Base-by-base conservation (phyloP, 1,140 invertebrate species). In the Mylabris phalerata region DNA sequence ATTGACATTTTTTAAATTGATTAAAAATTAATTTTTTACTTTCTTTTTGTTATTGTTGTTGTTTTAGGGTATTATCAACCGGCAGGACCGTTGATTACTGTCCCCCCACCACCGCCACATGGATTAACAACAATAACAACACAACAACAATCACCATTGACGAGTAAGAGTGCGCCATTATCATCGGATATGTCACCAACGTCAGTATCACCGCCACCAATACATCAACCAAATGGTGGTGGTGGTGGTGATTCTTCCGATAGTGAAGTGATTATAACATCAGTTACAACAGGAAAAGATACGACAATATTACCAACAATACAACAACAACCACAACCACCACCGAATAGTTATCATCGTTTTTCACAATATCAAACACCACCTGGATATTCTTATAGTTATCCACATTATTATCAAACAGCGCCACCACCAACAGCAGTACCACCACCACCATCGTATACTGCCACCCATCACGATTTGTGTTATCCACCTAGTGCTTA, bases 11-110 rank as follows among this genome's bases (percentile, higher is more conserved):
- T 32, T 32, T 3, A 32, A 32, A 32, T 32, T 32, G 32, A 5
- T 19, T 19, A 19, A 19, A 19, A 19, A 7, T 4, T 32, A 32
- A 32, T 5, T 32, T 32, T 32, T 32, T 7, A 32, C 7, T 32
- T 32, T 5, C 7, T 32, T 32, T 32, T 32, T 32, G 7, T 32
- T 32, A 1, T 44, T 26, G 9, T 41, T 45, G 38, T 50, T 50
- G 38, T 62, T 79, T 26, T 80, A 90, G 89, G 88, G 70, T 91
- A 90, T 74, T 91, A 90, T 81, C 89, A 92, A 77, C 89, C 89
- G 68, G 89, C 89, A 69, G 89, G 89, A 63, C 89, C 89, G 67
- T 80, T 90, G 75, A 91, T 92, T 75, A 84, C 83, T 61, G 82
- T 85, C 68, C 77, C 77, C 47, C 73, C 19, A 19, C 19, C 19